Evolutionary conservation across 2,113 vertebrate species (phyloP).

Genomic region (Excalfactoria chinensis): DNA sequence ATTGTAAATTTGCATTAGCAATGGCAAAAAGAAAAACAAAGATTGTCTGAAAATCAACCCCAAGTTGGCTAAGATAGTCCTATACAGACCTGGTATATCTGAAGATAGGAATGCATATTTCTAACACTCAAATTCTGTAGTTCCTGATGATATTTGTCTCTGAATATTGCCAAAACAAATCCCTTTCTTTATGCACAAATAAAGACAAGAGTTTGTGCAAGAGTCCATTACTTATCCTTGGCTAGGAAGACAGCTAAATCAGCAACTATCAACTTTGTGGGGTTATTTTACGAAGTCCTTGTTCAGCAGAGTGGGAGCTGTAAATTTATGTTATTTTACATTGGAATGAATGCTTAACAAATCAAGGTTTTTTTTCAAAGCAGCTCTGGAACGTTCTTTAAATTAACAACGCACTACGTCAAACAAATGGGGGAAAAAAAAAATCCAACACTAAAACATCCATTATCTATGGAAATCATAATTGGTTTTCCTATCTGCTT

Average conservation of each 20-base stretch:
- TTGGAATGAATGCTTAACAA: not conserved
- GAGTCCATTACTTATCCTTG: slow-evolving; percentile 22
- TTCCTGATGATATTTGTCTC: not conserved
- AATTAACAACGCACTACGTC: not conserved
- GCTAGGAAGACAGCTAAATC: not conserved
- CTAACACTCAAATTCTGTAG: not conserved
- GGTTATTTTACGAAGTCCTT: slow-evolving; percentile 15
- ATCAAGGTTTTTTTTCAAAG: not conserved
- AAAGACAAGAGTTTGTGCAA: not conserved
- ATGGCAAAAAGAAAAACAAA: not conserved
- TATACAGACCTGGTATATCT: not conserved
- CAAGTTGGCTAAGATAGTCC: not conserved
- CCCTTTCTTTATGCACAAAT: not conserved
- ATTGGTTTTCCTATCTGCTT: slow-evolving; percentile 28
- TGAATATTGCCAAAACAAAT: not conserved
- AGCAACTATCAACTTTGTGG: not conserved
- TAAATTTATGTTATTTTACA: slow-evolving; percentile 3
- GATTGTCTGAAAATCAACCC: not conserved
- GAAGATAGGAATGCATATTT: not conserved
- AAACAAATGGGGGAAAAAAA: not conserved
- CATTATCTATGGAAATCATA: slow-evolving; percentile 33
- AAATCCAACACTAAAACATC: not conserved
- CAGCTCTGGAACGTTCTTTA: slow-evolving; percentile 9
- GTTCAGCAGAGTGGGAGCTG: slow-evolving; percentile 1
- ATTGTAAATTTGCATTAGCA: not conserved